phyloP scores from a whole-genome alignment of 2,797 vertebrate species.

The Acridotheres tristis region DNA sequence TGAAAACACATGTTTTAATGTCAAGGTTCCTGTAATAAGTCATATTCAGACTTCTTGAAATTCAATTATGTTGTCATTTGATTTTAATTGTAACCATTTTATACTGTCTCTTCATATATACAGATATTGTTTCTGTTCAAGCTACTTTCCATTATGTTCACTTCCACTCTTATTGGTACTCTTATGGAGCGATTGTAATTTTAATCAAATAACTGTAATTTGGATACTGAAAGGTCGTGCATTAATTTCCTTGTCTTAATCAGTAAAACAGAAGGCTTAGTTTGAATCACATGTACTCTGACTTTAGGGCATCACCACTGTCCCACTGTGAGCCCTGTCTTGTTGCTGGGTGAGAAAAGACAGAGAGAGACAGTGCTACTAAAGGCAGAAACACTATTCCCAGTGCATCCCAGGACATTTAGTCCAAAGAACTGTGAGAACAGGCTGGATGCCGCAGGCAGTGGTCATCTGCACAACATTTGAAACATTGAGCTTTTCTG shows the following conservation, averaged over 20 bases:
- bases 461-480: neutral
- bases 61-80: conserved; percentile 22
- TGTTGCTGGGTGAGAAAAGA: neutral
- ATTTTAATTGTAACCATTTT: neutral
- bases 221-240: neutral
- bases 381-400: neutral
- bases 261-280: neutral
- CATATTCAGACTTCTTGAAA: neutral
- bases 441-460: neutral
- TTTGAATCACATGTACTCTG: neutral
- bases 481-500: neutral
- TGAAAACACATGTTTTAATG: neutral
- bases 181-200: conserved; percentile 13
- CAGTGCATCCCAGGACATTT: neutral
- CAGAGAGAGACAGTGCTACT: neutral
- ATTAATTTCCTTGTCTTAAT: neutral
- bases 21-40: conserved; percentile 3
- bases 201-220: conserved; percentile 20
- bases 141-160: neutral
- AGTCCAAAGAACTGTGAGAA: neutral
- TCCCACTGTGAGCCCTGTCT: neutral
- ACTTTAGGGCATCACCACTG: neutral
- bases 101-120: neutral
- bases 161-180: neutral
- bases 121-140: conserved; percentile 12